phyloP scores from a whole-genome alignment of 2,113 vertebrate genomes.

The Cacatua alba region DNA sequence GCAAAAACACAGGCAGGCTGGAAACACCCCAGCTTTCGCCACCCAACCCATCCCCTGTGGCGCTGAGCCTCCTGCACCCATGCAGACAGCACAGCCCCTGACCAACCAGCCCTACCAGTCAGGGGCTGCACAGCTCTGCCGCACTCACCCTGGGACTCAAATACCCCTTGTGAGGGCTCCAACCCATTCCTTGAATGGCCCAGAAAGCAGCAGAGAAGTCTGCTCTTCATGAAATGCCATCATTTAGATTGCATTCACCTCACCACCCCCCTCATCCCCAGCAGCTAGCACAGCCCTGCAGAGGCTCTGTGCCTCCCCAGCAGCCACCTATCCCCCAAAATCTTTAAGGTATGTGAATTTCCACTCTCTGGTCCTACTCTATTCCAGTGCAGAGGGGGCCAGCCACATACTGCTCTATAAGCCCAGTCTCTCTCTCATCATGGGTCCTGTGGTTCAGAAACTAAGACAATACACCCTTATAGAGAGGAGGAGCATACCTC shows the following conservation, averaged over 20 bases:
- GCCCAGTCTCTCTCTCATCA: background rate
- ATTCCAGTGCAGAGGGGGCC: background rate
- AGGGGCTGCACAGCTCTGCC: background rate
- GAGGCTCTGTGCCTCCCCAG: background rate
- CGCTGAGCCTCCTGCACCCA: background rate
- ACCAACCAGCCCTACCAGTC: background rate
- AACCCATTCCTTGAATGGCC: background rate
- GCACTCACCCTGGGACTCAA: background rate
- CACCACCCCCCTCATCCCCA: background rate
- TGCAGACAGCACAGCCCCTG: background rate
- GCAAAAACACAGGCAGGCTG: background rate
- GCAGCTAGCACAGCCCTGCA: background rate
- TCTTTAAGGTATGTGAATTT: background rate
- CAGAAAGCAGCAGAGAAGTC: background rate
- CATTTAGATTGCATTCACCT: background rate
- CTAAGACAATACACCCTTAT: rapidly evolving
- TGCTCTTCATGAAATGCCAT: background rate
- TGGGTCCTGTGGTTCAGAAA: background rate
- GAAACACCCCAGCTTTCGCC: background rate
- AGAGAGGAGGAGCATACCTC: background rate
- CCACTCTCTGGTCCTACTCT: background rate
- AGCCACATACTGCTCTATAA: background rate
- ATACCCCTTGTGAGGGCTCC: rapidly evolving
- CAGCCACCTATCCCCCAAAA: background rate
- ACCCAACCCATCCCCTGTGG: background rate